A percentile compares a stretch with the other conserved stretches of the same genome.
Conservation (phyloP, 2,888 invertebrate genomes). For the Marasmarcha lunaedactyla region DNA sequence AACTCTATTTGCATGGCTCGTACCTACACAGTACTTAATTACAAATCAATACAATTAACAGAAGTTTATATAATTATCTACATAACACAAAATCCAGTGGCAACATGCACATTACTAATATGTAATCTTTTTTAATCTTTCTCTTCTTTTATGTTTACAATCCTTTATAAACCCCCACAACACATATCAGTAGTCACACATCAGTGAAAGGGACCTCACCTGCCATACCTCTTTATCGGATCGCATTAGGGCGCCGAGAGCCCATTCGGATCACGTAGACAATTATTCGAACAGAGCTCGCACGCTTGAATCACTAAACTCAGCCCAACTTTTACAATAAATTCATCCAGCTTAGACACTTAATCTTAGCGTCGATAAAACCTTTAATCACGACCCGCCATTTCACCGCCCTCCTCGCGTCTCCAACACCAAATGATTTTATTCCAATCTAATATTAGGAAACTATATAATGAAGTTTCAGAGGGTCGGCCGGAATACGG, state of each 20-base stretch:
- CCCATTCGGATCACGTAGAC: constrained; percentile 67
- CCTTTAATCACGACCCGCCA: constrained; percentile 44
- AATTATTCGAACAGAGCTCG: constrained; percentile 66
- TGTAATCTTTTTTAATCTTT: too few species aligned
- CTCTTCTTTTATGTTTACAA: too few species aligned
- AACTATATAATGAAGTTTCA: too few species aligned
- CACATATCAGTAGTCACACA: constrained; percentile 1
- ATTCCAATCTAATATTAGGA: neutral
- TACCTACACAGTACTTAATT: too few species aligned
- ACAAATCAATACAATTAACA: too few species aligned
- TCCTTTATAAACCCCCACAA: too few species aligned
- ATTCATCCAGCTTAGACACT: constrained; percentile 67
- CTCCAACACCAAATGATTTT: neutral
- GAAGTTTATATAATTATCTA: too few species aligned
- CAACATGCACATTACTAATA: too few species aligned
- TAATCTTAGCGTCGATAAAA: constrained; percentile 68
- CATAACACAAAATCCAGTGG: too few species aligned
- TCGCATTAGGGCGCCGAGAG: constrained; percentile 55
- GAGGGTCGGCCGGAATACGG: too few species aligned
- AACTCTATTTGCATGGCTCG: too few species aligned
- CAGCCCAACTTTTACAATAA: constrained; percentile 69
- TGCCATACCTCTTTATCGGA: constrained; percentile 52
- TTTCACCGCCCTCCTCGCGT: too few species aligned
- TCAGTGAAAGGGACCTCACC: constrained; percentile 22
- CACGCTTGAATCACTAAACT: constrained; percentile 67